phyloP scores from a whole-genome alignment of 2,797 vertebrate genomes.

The Gymnothorax reevesii region DNA sequence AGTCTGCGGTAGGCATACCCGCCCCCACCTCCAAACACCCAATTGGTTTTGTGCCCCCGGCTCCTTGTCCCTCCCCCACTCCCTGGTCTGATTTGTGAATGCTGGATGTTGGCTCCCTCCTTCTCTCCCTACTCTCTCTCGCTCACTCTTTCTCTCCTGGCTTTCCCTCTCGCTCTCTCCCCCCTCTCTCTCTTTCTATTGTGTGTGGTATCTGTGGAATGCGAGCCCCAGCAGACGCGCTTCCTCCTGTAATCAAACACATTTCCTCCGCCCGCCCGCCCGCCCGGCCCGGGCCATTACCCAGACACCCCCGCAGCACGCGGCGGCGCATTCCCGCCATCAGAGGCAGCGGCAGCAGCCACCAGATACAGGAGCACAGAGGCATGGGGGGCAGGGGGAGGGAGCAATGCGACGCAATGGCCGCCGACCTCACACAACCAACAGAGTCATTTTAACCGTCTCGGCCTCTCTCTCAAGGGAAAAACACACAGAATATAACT shows the following conservation, averaged over 20 bases:
- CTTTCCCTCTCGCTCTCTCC: slow-evolving; percentile 16
- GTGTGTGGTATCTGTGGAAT: slow-evolving; percentile 46
- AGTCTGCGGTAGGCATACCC: not conserved
- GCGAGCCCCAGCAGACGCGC: slow-evolving; percentile 41
- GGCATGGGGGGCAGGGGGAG: not conserved
- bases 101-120: slow-evolving; percentile 13
- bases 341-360: slow-evolving; percentile 13
- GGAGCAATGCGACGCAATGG: not conserved
- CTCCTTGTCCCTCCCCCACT: slow-evolving; percentile 22
- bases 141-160: not conserved
- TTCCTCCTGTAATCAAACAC: slow-evolving; percentile 47
- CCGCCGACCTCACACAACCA: not conserved
- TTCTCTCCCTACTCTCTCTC: not conserved
- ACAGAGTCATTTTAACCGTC: slow-evolving; percentile 17
- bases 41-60: slow-evolving; percentile 15
- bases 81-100: slow-evolving; percentile 32
- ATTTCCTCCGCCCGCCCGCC: slow-evolving; percentile 43
- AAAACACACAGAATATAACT: too few species aligned
- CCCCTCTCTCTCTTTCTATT: slow-evolving; percentile 36
- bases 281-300: slow-evolving; percentile 35
- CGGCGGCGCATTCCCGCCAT: slow-evolving; percentile 30
- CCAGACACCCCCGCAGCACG: slow-evolving; percentile 35
- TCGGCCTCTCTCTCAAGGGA: not conserved
- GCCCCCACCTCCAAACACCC: slow-evolving; percentile 1
- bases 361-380: not conserved